phyloP scores from a whole-genome alignment of 2,888 invertebrate species.

The Limulus polyphemus region DNA sequence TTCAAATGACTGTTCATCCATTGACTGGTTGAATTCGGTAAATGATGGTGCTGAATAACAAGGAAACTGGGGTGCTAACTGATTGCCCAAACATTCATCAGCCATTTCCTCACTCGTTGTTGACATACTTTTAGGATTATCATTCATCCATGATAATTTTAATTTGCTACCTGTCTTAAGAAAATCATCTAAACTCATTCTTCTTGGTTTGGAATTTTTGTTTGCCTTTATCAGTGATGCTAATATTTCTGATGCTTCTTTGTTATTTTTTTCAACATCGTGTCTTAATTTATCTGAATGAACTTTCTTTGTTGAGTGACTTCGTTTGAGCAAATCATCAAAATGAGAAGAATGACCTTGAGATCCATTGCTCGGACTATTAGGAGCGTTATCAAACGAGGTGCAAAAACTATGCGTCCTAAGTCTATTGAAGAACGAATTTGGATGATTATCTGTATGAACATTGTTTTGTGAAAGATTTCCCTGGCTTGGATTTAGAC shows the following conservation, averaged over 20 bases:
- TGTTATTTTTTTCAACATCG: slow-evolving; percentile 13
- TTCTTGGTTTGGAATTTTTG: slow-evolving; percentile 32
- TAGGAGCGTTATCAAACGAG: slow-evolving; percentile 1
- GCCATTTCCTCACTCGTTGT: no score
- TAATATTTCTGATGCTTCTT: slow-evolving; percentile 20
- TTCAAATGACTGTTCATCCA: slow-evolving; percentile 21
- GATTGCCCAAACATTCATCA: background rate
- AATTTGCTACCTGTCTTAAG: slow-evolving; percentile 51
- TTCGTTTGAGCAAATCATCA: background rate
- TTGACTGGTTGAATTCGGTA: slow-evolving; percentile 13
- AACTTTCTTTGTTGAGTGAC: slow-evolving; percentile 34
- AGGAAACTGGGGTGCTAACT: slow-evolving; percentile 10
- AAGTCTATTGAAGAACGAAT: slow-evolving; percentile 66
- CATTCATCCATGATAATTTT: no score
- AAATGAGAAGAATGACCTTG: no score
- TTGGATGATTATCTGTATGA: slow-evolving; percentile 34
- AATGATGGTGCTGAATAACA: slow-evolving; percentile 14
- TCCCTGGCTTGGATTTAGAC: slow-evolving; percentile 36
- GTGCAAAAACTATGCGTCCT: slow-evolving; percentile 55
- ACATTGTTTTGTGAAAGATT: slow-evolving; percentile 32
- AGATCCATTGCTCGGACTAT: slow-evolving; percentile 32
- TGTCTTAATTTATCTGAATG: slow-evolving; percentile 29
- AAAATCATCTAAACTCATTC: slow-evolving; percentile 56
- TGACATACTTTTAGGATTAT: no score
- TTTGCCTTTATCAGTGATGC: slow-evolving; percentile 18